Conservation (phyloP, 2,888 invertebrate species). For the Escarpia spicata region DNA sequence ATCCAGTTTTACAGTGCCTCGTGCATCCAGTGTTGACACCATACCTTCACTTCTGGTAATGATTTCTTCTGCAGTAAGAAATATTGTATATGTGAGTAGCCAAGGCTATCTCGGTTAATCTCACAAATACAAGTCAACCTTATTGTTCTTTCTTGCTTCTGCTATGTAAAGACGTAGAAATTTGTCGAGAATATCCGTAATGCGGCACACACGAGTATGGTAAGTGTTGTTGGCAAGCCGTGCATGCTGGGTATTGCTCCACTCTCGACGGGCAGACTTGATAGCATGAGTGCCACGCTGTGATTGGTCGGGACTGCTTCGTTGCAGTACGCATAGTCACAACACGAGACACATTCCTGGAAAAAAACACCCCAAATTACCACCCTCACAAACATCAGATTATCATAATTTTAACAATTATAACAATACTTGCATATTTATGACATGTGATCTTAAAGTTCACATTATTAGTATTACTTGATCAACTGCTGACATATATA, state of each 20-base stretch:
- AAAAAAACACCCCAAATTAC: not conserved
- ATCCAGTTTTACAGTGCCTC: not conserved
- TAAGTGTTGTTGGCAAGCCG: not conserved
- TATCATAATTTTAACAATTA: not conserved
- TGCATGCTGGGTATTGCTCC: not conserved
- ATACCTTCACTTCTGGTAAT: not conserved
- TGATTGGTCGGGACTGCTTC: slow-evolving; percentile 1
- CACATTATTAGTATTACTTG: not conserved
- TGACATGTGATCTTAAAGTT: not conserved
- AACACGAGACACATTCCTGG: slow-evolving; percentile 12
- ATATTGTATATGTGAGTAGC: not conserved
- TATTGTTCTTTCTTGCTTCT: not conserved
- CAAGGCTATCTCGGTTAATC: not conserved
- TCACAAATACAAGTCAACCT: not conserved
- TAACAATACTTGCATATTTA: not conserved
- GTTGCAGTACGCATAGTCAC: not conserved
- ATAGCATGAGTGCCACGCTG: not conserved
- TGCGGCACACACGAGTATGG: not conserved
- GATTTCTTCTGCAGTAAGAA: slow-evolving; percentile 3
- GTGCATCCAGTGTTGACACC: not conserved
- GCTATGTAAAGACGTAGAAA: not conserved
- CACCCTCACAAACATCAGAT: not conserved
- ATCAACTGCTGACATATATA: not conserved
- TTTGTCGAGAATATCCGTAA: not conserved
- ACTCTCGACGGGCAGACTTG: slow-evolving; percentile 12